Conservation (phyloP, 2,113 vertebrate genomes). For the Tupaia chinensis region DNA sequence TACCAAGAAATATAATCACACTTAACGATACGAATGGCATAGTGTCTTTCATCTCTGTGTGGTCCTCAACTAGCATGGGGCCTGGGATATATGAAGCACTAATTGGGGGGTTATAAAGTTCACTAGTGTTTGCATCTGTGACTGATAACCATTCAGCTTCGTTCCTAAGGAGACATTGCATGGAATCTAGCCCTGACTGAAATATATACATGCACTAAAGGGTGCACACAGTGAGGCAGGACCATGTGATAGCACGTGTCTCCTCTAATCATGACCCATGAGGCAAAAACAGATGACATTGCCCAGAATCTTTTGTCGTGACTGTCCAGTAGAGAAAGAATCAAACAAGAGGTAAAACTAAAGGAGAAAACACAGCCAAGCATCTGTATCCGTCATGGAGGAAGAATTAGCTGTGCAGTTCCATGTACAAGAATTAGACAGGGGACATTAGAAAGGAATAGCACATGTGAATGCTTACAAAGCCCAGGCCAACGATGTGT, state of each 20-base stretch:
- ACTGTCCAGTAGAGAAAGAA: background rate
- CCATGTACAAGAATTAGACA: background rate
- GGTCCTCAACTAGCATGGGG: background rate
- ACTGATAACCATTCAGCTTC: background rate
- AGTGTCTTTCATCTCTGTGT: background rate
- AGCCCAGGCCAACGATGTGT: background rate
- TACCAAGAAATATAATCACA: background rate
- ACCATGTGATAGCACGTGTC: background rate
- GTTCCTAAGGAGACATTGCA: background rate
- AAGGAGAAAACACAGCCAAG: background rate
- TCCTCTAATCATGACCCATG: background rate
- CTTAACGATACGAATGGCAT: background rate
- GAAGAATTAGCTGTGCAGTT: background rate
- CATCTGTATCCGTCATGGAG: background rate
- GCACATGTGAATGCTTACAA: background rate
- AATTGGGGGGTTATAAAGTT: background rate
- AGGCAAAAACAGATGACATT: background rate
- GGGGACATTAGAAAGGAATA: background rate
- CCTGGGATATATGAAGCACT: background rate
- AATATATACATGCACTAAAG: background rate
- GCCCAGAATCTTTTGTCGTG: background rate
- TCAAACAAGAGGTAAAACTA: background rate
- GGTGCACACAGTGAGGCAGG: background rate
- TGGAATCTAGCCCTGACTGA: background rate
- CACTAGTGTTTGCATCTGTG: background rate